Evolutionary conservation across 1,140 invertebrate genomes (phyloP), one percentile per base, ranked within the genome.

Genomic region (Macrocentrus cingulum): DNA sequence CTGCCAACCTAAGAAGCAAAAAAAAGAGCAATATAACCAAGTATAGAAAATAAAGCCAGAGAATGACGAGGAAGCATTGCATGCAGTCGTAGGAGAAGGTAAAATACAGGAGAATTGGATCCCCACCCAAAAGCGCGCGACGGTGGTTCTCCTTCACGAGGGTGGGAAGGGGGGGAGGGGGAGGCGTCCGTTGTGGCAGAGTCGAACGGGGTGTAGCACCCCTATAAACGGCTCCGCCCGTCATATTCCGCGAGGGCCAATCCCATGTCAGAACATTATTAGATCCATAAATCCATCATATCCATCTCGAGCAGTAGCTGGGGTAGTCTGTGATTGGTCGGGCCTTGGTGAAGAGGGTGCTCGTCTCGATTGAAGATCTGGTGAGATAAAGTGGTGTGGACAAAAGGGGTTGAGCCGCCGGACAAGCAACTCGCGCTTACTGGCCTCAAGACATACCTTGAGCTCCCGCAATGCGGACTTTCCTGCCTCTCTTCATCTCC

Each of bases 271-370:
- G 65, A 72, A 72, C 76, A 80, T 80, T 81, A 81, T 81, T 81
- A 81, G 76, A 81, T 80, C 78, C 79, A 81, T 81, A 81, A 81
- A 81, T 81, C 78, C 79, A 81, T 81, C 80, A 81, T 81, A 80
- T 80, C 78, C 71, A 72, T 74, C 71, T 71, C 62, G 63, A 51
- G 53, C 39, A 34, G 32, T 16, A 62, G 57, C 57, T 55, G 46
- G 52, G 59, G 52, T 37, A 55, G 55, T 50, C 65, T 64, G 62
- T 66, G 67, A 77, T 76, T 76, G 76, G 76, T 67, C 69, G 32
- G 37, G 1, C 20, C 20, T 45, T 18, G 25, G 23, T 46, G 9
- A 29, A 29, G 25, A 29, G 25, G 25, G 25, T 29, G 25, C 25
- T 29, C 19, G 36, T 19, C 49, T 22, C 18, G 34, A 11, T 52